These are phyloP conservation scores for Nymphalis urticae DNA, from an alignment of 2,888 invertebrate species.

Conservation along the genomic window DNA sequence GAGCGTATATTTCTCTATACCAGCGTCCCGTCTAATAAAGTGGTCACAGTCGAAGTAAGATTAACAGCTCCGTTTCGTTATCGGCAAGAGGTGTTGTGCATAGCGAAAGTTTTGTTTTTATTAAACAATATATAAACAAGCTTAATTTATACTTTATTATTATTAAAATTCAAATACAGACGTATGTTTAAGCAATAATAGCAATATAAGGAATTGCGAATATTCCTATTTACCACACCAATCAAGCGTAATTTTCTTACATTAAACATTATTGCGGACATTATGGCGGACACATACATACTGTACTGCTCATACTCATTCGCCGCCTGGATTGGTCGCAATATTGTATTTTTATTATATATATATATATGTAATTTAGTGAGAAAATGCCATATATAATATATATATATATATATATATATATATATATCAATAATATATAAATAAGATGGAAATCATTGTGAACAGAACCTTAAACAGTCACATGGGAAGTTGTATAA, in stretches of 20 bases:
- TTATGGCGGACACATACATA: too few relatives aligned
- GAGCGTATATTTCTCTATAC: slow-evolving; percentile 77
- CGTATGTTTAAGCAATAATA: too few relatives aligned
- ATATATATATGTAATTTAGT: too few relatives aligned
- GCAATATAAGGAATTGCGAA: too few relatives aligned
- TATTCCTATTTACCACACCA: too few relatives aligned
- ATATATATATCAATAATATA: not conserved
- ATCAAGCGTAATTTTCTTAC: too few relatives aligned
- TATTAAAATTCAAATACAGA: not conserved
- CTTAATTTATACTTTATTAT: not conserved
- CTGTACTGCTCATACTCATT: too few relatives aligned
- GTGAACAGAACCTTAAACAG: slow-evolving; percentile 21
- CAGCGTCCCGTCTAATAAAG: slow-evolving; percentile 77
- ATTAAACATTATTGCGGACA: too few relatives aligned
- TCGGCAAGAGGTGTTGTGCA: slow-evolving; percentile 58
- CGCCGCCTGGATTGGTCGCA: too few relatives aligned
- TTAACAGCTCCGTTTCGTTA: slow-evolving; percentile 76
- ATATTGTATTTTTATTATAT: too few relatives aligned
- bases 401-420: too few relatives aligned
- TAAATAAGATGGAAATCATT: not conserved
- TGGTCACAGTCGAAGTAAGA: slow-evolving; percentile 79
- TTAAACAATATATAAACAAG: not conserved
- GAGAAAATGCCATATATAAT: too few relatives aligned
- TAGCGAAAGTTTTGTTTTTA: slow-evolving; percentile 44
- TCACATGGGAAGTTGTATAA: slow-evolving; percentile 53